Evolutionary conservation across 1,140 invertebrate species (phyloP).

Genomic region (Lasioglossum baleicum): DNA sequence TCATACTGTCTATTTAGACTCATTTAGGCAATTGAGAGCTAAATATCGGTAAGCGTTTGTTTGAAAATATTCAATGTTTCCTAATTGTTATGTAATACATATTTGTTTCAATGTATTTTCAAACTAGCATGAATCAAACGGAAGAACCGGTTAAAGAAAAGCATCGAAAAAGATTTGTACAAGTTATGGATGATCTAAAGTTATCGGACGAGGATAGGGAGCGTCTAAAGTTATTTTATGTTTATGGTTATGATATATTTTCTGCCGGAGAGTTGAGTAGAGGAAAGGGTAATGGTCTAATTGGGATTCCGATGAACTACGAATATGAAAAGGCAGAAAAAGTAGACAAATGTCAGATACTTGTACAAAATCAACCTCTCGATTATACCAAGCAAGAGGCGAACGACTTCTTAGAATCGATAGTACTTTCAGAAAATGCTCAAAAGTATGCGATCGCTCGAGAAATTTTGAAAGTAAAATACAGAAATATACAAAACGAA

Average conservation of each 20-base stretch:
- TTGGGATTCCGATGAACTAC: slow-evolving; percentile 85
- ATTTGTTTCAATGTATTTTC: slow-evolving; percentile 20
- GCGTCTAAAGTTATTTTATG: slow-evolving; percentile 81
- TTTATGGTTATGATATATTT: slow-evolving; percentile 84
- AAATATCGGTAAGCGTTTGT: slow-evolving; percentile 79
- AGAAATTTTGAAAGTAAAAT: slow-evolving; percentile 83
- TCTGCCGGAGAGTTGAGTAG: slow-evolving; percentile 77
- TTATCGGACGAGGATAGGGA: slow-evolving; percentile 71
- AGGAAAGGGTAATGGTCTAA: slow-evolving; percentile 78
- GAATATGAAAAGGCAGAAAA: slow-evolving; percentile 76
- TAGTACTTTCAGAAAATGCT: slow-evolving; percentile 86
- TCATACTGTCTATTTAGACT: slow-evolving; percentile 79
- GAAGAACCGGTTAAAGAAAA: slow-evolving; percentile 72
- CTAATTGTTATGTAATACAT: slow-evolving; percentile 23
- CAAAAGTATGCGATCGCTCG: slow-evolving; percentile 89
- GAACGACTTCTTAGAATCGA: slow-evolving; percentile 82
- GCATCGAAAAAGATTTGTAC: slow-evolving; percentile 73
- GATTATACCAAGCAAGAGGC: slow-evolving; percentile 83
- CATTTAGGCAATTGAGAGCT: slow-evolving; percentile 79
- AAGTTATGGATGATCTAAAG: slow-evolving; percentile 80
- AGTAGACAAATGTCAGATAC: slow-evolving; percentile 80
- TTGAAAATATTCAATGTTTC: slow-evolving; percentile 1
- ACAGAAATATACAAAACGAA: slow-evolving; percentile 45
- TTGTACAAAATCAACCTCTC: slow-evolving; percentile 80
- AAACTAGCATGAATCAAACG: slow-evolving; percentile 65